Conservation (phyloP, 2,888 invertebrate genomes). For the Melinaea marsaeus region DNA sequence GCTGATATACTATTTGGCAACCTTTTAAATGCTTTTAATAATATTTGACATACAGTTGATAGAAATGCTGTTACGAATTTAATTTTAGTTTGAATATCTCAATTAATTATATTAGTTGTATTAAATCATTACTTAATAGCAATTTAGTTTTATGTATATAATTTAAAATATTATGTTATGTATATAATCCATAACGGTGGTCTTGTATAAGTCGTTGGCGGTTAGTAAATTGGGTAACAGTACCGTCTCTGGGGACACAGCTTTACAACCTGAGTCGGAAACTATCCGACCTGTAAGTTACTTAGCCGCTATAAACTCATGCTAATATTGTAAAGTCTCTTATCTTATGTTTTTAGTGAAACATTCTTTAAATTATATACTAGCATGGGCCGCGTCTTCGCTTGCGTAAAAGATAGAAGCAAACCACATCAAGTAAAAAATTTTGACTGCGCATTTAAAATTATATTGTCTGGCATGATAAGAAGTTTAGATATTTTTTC, state of each 20-base stretch:
- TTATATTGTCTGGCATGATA: too few species aligned
- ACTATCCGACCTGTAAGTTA: conserved; percentile 20
- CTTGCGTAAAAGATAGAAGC: too few species aligned
- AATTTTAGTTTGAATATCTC: too few species aligned
- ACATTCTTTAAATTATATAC: too few species aligned
- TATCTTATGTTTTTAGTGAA: too few species aligned
- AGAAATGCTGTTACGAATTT: neutral
- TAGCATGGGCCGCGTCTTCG: too few species aligned
- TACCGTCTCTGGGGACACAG: conserved; percentile 12
- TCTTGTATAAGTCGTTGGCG: neutral
- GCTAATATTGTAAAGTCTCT: neutral
- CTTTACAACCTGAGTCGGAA: conserved; percentile 24
- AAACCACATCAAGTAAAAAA: too few species aligned
- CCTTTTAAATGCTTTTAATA: conserved; percentile 26
- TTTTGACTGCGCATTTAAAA: too few species aligned
- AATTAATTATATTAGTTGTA: too few species aligned
- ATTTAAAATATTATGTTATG: conserved; percentile 11
- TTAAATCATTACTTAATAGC: too few species aligned
- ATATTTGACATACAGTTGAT: conserved; percentile 11
- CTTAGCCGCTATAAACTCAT: conserved; percentile 10
- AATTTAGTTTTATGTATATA: too few species aligned
- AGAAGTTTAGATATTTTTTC: too few species aligned
- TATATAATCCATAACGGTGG: conserved; percentile 31
- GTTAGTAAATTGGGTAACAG: conserved; percentile 34
- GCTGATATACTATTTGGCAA: conserved; percentile 29